Conservation (phyloP, 2,113 vertebrate species). For the Nothoprocta pentlandii region DNA sequence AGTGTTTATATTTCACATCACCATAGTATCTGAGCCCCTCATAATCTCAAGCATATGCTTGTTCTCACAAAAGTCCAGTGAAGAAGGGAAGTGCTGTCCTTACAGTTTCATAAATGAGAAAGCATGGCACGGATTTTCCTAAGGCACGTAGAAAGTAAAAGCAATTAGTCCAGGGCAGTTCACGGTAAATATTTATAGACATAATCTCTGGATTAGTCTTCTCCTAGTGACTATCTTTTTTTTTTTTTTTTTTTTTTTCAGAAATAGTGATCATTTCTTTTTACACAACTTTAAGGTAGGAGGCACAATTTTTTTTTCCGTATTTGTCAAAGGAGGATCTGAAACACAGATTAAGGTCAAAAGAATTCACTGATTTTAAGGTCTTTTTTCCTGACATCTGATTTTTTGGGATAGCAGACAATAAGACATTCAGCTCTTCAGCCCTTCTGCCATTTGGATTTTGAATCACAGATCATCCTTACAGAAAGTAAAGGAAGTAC, state of each 20-base stretch:
- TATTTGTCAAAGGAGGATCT: not conserved
- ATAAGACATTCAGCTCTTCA: not conserved
- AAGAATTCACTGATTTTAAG: not conserved
- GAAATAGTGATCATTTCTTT: not conserved
- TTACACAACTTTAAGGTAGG: not conserved
- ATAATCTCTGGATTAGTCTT: not conserved
- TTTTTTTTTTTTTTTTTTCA: not conserved
- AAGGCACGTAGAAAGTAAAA: not conserved
- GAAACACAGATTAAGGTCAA: not conserved
- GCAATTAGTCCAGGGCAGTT: not conserved
- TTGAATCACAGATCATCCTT: not conserved
- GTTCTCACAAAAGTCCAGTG: not conserved
- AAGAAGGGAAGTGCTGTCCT: not conserved
- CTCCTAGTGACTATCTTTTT: not conserved
- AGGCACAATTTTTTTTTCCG: not conserved
- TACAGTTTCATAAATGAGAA: not conserved
- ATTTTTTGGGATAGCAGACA: not conserved
- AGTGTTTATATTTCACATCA: not conserved
- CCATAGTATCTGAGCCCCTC: not conserved
- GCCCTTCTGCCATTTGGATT: not conserved
- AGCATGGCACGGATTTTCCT: not conserved
- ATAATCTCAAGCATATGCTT: not conserved
- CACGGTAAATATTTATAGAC: not conserved
- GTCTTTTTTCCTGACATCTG: not conserved
- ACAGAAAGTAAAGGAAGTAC: not conserved